These are phyloP conservation scores for Corticium candelabrum DNA, from an alignment of 37 sponge, comb jelly and placozoan genomes.

Conservation along the genomic window DNA sequence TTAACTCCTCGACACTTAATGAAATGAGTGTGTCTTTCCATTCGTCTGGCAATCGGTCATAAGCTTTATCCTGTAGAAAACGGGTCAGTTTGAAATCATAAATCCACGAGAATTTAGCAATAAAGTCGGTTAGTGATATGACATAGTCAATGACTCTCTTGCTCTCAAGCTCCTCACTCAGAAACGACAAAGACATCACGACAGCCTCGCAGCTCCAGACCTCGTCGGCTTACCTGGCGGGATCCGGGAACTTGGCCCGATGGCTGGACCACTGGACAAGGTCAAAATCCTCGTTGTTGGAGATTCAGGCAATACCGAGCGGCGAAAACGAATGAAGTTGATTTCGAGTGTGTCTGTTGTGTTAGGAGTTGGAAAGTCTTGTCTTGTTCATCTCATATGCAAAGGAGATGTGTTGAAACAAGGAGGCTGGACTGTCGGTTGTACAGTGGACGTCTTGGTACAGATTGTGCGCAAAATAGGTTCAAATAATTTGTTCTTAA, in stretches of 20 bases:
- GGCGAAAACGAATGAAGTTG: background rate
- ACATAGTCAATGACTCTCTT: no score
- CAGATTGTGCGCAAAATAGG: constrained; percentile 12
- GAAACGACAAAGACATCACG: no score
- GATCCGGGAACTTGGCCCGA: no score
- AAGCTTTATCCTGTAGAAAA: background rate
- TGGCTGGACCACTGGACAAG: no score
- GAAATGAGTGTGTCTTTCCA: background rate
- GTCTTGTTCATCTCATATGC: constrained; percentile 81
- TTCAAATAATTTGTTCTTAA: background rate
- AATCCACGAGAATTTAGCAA: background rate
- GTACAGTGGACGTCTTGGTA: constrained; percentile 78
- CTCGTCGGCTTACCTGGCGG: no score
- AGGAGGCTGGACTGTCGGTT: constrained; percentile 77
- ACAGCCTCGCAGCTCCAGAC: no score
- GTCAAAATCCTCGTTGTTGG: constrained; percentile 84
- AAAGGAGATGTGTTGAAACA: constrained; percentile 38
- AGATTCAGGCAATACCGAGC: constrained; percentile 53
- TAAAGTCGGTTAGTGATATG: background rate
- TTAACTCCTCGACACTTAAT: background rate
- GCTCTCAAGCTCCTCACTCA: no score
- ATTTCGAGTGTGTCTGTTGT: background rate
- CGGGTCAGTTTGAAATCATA: background rate
- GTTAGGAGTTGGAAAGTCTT: constrained; percentile 89
- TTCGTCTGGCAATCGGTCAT: background rate